Evolutionary conservation across 2,888 invertebrate genomes (phyloP).

Genomic region (Petrolisthes manimaculis): DNA sequence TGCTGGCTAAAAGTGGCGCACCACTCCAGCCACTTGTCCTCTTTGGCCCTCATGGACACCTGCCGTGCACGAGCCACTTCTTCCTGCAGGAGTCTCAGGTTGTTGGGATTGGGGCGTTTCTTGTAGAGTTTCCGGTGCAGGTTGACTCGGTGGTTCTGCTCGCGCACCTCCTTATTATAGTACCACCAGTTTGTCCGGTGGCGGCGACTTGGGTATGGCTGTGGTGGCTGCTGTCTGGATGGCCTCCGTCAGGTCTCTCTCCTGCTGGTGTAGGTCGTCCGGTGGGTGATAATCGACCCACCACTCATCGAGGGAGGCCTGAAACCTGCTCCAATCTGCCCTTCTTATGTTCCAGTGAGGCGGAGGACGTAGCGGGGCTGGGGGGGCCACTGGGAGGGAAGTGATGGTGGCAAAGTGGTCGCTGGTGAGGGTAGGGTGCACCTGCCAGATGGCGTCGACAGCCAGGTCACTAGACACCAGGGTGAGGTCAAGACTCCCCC

Average conservation of each 20-base stretch:
- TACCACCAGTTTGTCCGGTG: neutral
- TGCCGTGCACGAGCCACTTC: no score
- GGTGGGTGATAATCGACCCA: neutral
- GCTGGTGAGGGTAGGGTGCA: no score
- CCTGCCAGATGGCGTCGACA: neutral
- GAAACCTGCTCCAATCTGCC: no score
- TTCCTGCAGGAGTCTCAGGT: neutral
- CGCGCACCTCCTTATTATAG: slow-evolving; percentile 1
- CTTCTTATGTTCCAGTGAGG: no score
- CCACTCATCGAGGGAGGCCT: neutral
- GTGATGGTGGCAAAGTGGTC: no score
- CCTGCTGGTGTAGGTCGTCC: no score
- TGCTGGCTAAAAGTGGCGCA: slow-evolving; percentile 8
- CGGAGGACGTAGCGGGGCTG: no score
- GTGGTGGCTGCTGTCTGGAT: neutral
- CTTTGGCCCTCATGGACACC: neutral
- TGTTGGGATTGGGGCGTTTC: neutral
- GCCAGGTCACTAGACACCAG: slow-evolving; percentile 14
- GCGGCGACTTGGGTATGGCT: neutral
- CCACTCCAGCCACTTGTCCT: slow-evolving; percentile 9
- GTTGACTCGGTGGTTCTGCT: neutral
- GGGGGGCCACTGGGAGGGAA: no score
- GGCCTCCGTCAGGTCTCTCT: no score
- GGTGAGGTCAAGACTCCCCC: slow-evolving; percentile 22
- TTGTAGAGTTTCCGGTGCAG: neutral